Evolutionary conservation across 2,888 invertebrate genomes (phyloP).

Genomic region (Drosophila buzzatii): DNA sequence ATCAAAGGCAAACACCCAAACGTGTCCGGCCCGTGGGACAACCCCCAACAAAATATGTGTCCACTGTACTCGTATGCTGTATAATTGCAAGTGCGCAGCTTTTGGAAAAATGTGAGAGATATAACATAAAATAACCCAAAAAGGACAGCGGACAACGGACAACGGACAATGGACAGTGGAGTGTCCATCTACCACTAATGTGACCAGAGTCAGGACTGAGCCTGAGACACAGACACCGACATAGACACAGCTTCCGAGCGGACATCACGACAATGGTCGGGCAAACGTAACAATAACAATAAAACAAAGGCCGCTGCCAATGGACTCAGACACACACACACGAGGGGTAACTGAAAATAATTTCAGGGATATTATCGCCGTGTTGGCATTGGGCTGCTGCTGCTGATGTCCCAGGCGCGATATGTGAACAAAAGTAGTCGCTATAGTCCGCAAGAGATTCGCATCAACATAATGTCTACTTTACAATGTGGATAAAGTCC

Average conservation of each 20-base stretch:
- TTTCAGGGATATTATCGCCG: constrained; percentile 77
- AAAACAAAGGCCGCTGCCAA: constrained; percentile 68
- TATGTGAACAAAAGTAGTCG: constrained; percentile 54
- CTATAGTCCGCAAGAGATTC: constrained; percentile 47
- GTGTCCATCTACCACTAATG: constrained; percentile 78
- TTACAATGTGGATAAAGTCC: constrained; percentile 83
- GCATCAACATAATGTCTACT: constrained; percentile 84
- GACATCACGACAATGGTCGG: constrained; percentile 50
- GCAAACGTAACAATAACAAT: constrained; percentile 73
- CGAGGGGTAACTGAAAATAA: constrained; percentile 70
- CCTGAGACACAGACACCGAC: constrained; percentile 5
- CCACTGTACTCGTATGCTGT: constrained; percentile 44
- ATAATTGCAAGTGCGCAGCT: constrained; percentile 73
- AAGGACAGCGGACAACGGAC: constrained; percentile 38
- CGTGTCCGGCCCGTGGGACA: constrained; percentile 27
- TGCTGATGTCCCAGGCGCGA: constrained; percentile 81
- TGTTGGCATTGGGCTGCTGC: constrained; percentile 56
- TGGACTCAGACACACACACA: constrained; percentile 38
- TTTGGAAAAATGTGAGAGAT: constrained; percentile 67
- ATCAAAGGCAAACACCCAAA: constrained; percentile 53
- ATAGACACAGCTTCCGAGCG: constrained; percentile 15
- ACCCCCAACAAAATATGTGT: constrained; percentile 32
- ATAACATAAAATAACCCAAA: constrained; percentile 71
- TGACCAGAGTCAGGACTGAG: constrained; percentile 48
- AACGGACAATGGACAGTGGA: constrained; percentile 38